These are phyloP conservation scores for Pristionchus entomophagus DNA, from an alignment of 2,888 invertebrate species.

Conservation along the genomic window DNA sequence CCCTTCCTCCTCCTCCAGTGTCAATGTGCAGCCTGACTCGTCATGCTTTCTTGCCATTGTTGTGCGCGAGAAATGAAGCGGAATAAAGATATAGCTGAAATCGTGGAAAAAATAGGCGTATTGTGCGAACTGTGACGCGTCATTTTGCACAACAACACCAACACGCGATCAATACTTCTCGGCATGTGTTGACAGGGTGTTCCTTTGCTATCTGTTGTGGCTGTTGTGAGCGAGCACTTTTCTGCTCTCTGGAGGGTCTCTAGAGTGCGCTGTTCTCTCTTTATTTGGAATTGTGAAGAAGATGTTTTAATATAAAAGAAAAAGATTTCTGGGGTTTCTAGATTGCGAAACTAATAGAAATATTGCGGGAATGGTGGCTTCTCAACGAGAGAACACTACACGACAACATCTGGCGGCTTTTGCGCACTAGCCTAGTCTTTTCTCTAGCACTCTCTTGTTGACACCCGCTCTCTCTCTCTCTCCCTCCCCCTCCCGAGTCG, in stretches of 20 bases:
- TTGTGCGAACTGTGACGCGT: background rate
- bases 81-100: background rate
- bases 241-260: background rate
- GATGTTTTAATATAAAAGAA: no score
- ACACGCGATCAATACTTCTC: background rate
- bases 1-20: background rate
- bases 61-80: conserved; percentile 27
- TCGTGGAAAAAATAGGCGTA: background rate
- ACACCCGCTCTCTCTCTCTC: background rate
- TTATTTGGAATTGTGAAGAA: background rate
- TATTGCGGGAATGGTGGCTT: background rate
- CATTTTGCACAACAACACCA: no score
- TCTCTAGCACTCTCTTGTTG: background rate
- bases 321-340: background rate
- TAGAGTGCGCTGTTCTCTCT: background rate
- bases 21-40: no score
- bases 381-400: background rate
- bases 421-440: background rate
- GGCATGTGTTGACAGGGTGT: background rate
- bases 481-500: background rate
- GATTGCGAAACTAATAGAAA: background rate
- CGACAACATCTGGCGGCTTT: background rate
- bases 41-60: background rate
- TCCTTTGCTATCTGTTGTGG: background rate
- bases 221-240: background rate